Evolutionary conservation across 2,113 vertebrate species (phyloP).

Genomic region (Dipodomys stephensi): DNA sequence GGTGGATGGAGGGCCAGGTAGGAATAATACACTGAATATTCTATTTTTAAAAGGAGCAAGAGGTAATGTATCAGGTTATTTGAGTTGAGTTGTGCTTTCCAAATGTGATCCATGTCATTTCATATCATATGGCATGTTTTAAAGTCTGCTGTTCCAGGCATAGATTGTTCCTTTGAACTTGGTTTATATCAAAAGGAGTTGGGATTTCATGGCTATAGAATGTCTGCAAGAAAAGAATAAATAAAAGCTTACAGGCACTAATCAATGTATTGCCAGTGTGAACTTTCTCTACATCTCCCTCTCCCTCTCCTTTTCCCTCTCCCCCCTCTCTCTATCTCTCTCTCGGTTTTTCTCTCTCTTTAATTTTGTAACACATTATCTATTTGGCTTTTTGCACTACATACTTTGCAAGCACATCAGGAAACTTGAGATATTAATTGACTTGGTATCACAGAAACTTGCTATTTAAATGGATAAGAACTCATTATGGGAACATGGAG

Average conservation of each 20-base stretch:
- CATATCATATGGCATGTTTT: conserved; percentile 50
- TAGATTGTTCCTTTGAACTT: conserved; percentile 55
- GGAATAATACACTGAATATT: conserved; percentile 12
- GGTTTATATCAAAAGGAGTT: conserved; percentile 52
- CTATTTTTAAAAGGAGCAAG: conserved; percentile 21
- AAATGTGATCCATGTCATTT: conserved; percentile 67
- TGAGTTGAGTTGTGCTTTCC: conserved; percentile 14
- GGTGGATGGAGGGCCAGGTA: background rate
- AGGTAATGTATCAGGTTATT: conserved; percentile 32
- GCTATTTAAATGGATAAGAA: conserved; percentile 49
- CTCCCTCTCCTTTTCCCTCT: background rate
- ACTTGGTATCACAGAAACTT: conserved; percentile 50
- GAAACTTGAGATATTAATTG: conserved; percentile 63
- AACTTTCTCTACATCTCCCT: background rate
- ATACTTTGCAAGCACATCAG: conserved; percentile 30
- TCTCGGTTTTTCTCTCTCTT: background rate
- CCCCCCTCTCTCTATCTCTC: background rate
- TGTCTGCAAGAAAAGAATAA: conserved; percentile 42
- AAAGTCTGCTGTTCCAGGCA: conserved; percentile 29
- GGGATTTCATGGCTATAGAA: conserved; percentile 48
- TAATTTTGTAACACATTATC: conserved; percentile 35
- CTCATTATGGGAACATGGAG: conserved; percentile 45
- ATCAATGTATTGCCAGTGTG: background rate
- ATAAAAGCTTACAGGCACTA: conserved; percentile 14
- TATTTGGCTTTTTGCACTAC: conserved; percentile 30